A percentile compares a stretch with the other conserved stretches of the same genome.
Conservation (phyloP, 2,888 invertebrate genomes). For the Xestia sexstrigata region DNA sequence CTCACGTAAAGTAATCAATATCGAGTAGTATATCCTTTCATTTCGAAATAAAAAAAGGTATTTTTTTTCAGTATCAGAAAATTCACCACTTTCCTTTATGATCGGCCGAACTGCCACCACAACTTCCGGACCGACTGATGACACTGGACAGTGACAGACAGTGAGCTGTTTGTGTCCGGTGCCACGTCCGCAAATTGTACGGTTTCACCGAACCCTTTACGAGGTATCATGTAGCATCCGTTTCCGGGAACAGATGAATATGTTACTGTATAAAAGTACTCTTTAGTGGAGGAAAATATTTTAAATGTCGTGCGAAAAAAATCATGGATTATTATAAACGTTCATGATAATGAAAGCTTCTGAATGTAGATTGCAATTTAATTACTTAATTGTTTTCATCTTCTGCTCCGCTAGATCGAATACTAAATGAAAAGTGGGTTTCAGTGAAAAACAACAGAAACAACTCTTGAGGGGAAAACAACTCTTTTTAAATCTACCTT, state of each 20-base stretch:
- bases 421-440: background rate
- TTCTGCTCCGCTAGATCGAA: background rate
- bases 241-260: background rate
- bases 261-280: background rate
- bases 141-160: background rate
- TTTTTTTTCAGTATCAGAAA: background rate
- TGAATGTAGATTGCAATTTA: conserved; percentile 2
- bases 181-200: background rate
- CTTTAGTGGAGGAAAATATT: background rate
- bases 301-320: background rate
- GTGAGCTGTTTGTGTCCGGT: background rate
- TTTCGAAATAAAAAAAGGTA: background rate
- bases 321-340: background rate
- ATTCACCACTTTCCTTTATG: background rate
- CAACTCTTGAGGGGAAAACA: background rate
- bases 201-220: background rate
- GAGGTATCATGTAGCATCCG: conserved; percentile 3
- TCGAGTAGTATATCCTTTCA: background rate
- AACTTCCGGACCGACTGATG: background rate
- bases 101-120: background rate
- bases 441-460: background rate
- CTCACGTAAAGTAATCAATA: background rate
- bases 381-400: background rate
- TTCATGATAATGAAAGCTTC: background rate
- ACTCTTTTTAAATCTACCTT: background rate